Conservation (phyloP, 2,113 vertebrate species). For the Toxotes jaculatrix region DNA sequence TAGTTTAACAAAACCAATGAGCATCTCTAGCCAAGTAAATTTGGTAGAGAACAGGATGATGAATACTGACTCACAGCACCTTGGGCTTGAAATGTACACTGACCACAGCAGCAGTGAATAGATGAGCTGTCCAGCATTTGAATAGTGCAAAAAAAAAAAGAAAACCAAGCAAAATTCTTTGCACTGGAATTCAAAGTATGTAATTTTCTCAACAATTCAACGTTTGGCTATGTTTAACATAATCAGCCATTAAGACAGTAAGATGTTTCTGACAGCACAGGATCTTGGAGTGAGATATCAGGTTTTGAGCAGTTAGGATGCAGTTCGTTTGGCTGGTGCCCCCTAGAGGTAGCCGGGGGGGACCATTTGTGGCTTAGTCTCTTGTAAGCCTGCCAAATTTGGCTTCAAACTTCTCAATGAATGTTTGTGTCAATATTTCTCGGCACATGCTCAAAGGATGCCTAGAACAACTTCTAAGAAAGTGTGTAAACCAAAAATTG, state of each 20-base stretch:
- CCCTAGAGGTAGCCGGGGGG: slow-evolving; percentile 56
- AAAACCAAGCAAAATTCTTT: background rate
- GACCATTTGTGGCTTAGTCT: slow-evolving; percentile 54
- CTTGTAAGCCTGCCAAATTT: slow-evolving; percentile 33
- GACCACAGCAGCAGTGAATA: slow-evolving; percentile 13
- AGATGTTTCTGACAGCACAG: slow-evolving; percentile 17
- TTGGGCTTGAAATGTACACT: slow-evolving; percentile 40
- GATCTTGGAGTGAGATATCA: background rate
- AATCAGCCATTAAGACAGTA: background rate
- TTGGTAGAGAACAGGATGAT: slow-evolving; percentile 23
- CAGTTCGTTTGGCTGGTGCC: slow-evolving; percentile 12
- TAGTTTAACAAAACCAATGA: slow-evolving; percentile 60
- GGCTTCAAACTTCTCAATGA: slow-evolving; percentile 51
- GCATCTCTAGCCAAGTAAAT: slow-evolving; percentile 41
- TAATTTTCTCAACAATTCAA: background rate
- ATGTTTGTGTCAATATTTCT: slow-evolving; percentile 62
- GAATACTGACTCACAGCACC: slow-evolving; percentile 39
- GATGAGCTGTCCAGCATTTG: slow-evolving; percentile 6
- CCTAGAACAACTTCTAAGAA: slow-evolving; percentile 39
- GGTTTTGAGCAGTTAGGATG: slow-evolving; percentile 39
- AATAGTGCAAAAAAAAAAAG: background rate
- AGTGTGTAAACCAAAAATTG: slow-evolving; percentile 70
- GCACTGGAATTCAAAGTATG: background rate
- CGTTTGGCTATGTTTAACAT: slow-evolving; percentile 12
- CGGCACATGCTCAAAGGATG: slow-evolving; percentile 55